Percentiles rank a stretch among this genome's conserved stretches.
phyloP scores from a whole-genome alignment of 2,797 vertebrate species.

The Rachycentron canadum region DNA sequence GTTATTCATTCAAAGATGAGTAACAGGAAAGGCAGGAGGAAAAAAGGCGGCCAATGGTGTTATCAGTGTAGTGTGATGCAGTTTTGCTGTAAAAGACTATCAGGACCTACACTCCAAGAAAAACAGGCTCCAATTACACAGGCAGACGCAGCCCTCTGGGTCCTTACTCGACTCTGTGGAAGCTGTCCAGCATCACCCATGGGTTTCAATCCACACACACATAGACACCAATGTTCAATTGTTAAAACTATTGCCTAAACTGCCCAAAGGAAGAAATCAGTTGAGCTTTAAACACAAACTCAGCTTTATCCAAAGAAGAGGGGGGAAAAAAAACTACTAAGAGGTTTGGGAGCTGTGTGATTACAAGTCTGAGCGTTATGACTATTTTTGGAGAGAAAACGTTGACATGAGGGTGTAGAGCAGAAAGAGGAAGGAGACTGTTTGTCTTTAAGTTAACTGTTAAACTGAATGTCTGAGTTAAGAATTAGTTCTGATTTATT shows the following conservation, averaged over 20 bases:
- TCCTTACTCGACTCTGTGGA: conserved; percentile 19
- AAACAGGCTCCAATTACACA: conserved; percentile 23
- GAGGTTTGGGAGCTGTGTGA: background rate
- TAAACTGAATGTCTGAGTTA: background rate
- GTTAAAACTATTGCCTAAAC: conserved; percentile 22
- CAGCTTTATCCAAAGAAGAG: conserved; percentile 8
- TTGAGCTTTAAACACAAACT: conserved; percentile 36
- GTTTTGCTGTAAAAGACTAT: conserved; percentile 14
- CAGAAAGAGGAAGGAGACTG: background rate
- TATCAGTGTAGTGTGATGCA: background rate
- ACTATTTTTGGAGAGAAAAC: conserved; percentile 48
- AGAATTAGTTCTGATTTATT: conserved; percentile 9
- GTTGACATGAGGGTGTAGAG: conserved; percentile 26
- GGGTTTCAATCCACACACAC: background rate
- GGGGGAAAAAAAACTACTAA: background rate
- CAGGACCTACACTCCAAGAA: conserved; percentile 7
- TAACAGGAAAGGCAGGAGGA: background rate
- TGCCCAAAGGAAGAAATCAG: conserved; percentile 33
- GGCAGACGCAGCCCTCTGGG: conserved; percentile 22
- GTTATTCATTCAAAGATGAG: conserved; percentile 20
- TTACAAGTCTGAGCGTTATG: background rate
- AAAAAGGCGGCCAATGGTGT: background rate
- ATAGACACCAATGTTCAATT: background rate
- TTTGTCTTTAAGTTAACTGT: conserved; percentile 26
- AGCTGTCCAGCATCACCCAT: conserved; percentile 13